phyloP scores from a whole-genome alignment of 2,113 vertebrate genomes.

The Hypocryptadius cinnamomeus region DNA sequence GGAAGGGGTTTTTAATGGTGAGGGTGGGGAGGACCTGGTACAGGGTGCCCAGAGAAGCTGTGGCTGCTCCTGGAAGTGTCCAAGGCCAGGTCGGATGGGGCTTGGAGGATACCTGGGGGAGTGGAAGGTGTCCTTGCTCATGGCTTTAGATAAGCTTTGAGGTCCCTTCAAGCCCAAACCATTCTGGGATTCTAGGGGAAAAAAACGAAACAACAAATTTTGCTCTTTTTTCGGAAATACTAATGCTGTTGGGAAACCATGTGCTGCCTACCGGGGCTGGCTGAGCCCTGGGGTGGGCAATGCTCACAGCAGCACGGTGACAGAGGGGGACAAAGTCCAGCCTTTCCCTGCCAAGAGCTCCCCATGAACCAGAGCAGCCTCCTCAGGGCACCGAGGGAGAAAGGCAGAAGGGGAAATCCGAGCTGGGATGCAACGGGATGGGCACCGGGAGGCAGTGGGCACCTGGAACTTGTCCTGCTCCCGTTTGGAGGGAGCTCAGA shows the following conservation, averaged over 20 bases:
- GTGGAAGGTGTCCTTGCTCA: background rate
- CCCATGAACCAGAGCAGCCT: rapidly evolving
- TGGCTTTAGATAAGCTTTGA: background rate
- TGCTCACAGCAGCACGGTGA: background rate
- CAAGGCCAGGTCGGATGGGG: rapidly evolving
- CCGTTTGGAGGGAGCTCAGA: rapidly evolving
- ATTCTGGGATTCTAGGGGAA: too few relatives aligned
- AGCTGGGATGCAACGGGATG: background rate
- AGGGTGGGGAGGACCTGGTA: background rate
- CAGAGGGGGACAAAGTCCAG: rapidly evolving
- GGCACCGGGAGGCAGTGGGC: background rate
- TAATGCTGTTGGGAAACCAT: rapidly evolving
- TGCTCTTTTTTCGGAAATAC: background rate
- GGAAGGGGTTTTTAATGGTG: too few relatives aligned
- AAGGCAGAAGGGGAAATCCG: background rate
- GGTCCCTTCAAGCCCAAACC: background rate
- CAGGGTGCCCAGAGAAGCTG: background rate
- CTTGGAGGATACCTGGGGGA: rapidly evolving
- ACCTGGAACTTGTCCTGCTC: background rate
- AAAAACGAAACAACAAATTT: rapidly evolving
- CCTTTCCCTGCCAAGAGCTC: background rate
- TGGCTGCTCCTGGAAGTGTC: background rate
- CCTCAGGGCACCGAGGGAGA: rapidly evolving
- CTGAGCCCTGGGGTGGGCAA: background rate
- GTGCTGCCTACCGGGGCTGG: background rate